Evolutionary conservation across 2,797 vertebrate species (phyloP).

Genomic region (Anguilla obscura): DNA sequence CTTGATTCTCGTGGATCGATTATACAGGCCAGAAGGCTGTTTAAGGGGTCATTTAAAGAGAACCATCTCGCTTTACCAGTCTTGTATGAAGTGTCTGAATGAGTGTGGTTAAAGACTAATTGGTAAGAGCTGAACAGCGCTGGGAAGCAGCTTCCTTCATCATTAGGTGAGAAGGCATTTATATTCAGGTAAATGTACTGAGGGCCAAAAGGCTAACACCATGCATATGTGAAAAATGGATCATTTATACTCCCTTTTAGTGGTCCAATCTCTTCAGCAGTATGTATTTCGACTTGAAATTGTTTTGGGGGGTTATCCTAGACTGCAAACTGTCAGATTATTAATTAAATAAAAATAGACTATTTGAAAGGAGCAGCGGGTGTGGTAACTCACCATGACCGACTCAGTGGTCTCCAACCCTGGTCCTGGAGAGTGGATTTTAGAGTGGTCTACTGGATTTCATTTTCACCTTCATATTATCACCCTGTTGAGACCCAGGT

Average conservation of each 20-base stretch:
- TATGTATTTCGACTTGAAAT: background rate
- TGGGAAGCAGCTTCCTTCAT: constrained; percentile 61
- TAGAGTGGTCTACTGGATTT: no score
- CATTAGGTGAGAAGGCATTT: constrained; percentile 68
- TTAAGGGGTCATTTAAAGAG: background rate
- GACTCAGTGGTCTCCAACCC: background rate
- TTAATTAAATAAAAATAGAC: background rate
- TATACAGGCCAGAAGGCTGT: constrained; percentile 1
- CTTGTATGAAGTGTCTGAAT: background rate
- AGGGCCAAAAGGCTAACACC: constrained; percentile 69
- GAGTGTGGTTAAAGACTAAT: background rate
- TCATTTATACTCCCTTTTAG: background rate
- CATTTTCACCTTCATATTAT: no score
- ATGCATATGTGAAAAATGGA: constrained; percentile 65
- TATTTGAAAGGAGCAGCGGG: background rate
- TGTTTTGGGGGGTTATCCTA: background rate
- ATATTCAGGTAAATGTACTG: constrained; percentile 73
- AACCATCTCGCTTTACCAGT: background rate
- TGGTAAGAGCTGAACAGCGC: background rate
- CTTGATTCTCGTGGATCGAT: constrained; percentile 8
- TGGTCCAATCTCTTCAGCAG: background rate
- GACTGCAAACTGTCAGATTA: background rate
- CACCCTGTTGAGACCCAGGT: background rate
- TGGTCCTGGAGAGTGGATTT: no score
- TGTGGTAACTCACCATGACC: background rate